Evolutionary conservation across 2,113 vertebrate genomes (phyloP), one percentile per base, ranked within the genome.

Genomic region (Oryctolagus cuniculus): DNA sequence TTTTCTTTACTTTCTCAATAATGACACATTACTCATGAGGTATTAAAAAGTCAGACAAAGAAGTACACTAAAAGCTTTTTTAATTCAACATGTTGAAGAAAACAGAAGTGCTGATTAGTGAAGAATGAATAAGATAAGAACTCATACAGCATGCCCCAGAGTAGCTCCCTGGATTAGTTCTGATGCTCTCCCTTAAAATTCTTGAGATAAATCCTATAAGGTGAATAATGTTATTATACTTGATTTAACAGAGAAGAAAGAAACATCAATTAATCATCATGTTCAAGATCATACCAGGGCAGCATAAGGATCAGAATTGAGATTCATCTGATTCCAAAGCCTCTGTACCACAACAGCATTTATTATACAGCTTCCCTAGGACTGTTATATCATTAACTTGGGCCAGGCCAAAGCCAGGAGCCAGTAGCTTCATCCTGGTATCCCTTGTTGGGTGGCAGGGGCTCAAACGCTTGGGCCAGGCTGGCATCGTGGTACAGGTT

Each of bases 41-140:
- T 89, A 87, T 67, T 85, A 96, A 96, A 94, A 96, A 95, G 13
- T 24, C 89, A 95, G 66, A 78, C 74, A 90, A 93, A 97, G 64
- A 90, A 95, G 70, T 49, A 92, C 0, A 15, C 64, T 93, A 92
- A 96, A 87, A 93, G 81, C 51, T 87, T 97, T 93, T 82, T 34
- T 88, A 95, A 93, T 86, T 94, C 70, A 93, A 67, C 25, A 55
- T 79, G 31, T 53, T 90, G 55, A 92, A 94, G 93, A 70, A 96
- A 97, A 86, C 55, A 92, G 89, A 75, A 66, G 7, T 34, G 0
- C 24, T 80, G 31, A 95, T 70, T 93, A 94, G 51, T 90, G 79
- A 75, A 93, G 51, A 97, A 92, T 95, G 79, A 93, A 93, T 67
- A 72, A 91, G n/a, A 93, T 67, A 72, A 91, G 16, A 93, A 86